Evolutionary conservation across 1,140 invertebrate genomes (phyloP), one percentile per base, ranked within the genome.

Genomic region (Stegodyphus dumicola): DNA sequence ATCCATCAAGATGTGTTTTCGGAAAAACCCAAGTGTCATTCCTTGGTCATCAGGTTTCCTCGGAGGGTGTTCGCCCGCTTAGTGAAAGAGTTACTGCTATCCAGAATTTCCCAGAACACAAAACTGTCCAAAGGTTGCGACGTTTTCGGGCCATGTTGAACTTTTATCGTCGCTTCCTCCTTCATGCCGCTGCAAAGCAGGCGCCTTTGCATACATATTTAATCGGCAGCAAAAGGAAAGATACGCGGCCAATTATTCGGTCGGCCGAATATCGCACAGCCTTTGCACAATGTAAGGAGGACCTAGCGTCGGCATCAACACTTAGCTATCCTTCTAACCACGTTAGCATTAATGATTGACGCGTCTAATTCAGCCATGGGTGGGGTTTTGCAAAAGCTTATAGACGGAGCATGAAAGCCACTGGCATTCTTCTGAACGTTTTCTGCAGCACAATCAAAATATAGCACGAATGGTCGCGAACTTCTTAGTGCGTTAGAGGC

Each of bases 391-490:
- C 65, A 54, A 51, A 7, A 18, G 9, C n/a, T 6, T 17, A 33
- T 10, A 13, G 6, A 66, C 2, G 7, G 10, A 15, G 76, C 6
- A 15, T 64, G 11, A 17, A 10, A 65, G 11, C 69, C 53, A 15
- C 54, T 83, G 10, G 51, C 5, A 10, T 83, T 83, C n/a, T 83
- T 73, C 33, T 54, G n/a, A n/a, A 77, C 67, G 18, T 71, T 85
- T 7, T 65, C 53, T 56, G 4, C 33, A 6, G 11, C 49, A 1
- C 15, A 76, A 87, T 64, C 81, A 17, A 89, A 90, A 51, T 91
- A 91, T 75, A 88, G 88, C 15, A 88, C 90, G 0, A 92, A 91
- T 88, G 91, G 91, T 83, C 81, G 90, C 6, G 92, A 93, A 88
- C 85, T 92, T 0, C 77, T 92, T 6, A 64, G 9, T 6, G 11